Conservation (phyloP, 2,113 vertebrate species). For the Crotalus helleri region DNA sequence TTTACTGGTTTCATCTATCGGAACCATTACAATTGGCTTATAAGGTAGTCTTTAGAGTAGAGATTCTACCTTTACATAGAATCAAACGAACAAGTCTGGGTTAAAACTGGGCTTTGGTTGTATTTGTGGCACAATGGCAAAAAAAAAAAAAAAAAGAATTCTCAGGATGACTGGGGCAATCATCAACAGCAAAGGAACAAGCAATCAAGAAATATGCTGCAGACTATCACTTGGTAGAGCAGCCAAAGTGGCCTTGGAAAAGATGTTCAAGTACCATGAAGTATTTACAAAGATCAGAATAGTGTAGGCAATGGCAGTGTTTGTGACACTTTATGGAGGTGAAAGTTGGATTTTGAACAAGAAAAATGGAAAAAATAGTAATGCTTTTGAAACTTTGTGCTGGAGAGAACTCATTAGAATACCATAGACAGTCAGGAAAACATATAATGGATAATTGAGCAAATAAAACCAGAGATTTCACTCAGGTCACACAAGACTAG, state of each 20-base stretch:
- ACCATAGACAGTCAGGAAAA: neutral
- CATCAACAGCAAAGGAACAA: neutral
- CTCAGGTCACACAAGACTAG: neutral
- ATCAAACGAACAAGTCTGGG: too few species aligned
- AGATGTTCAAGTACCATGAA: neutral
- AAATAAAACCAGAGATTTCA: neutral
- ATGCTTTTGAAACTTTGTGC: neutral
- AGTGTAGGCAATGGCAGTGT: neutral
- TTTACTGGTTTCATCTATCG: too few species aligned
- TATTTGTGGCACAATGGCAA: neutral
- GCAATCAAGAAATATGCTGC: neutral
- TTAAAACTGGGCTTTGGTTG: neutral
- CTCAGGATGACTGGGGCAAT: neutral
- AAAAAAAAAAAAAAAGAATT: too few species aligned
- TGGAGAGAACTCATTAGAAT: neutral
- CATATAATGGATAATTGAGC: neutral
- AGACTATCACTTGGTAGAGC: neutral
- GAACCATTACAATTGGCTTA: neutral
- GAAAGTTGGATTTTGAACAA: neutral
- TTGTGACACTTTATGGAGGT: neutral
- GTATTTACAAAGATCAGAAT: neutral
- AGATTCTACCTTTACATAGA: too few species aligned
- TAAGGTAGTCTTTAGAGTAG: neutral
- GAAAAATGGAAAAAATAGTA: neutral
- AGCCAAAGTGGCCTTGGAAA: neutral